Evolutionary conservation across 2,113 vertebrate genomes (phyloP).

Genomic region (Notechis scutatus): DNA sequence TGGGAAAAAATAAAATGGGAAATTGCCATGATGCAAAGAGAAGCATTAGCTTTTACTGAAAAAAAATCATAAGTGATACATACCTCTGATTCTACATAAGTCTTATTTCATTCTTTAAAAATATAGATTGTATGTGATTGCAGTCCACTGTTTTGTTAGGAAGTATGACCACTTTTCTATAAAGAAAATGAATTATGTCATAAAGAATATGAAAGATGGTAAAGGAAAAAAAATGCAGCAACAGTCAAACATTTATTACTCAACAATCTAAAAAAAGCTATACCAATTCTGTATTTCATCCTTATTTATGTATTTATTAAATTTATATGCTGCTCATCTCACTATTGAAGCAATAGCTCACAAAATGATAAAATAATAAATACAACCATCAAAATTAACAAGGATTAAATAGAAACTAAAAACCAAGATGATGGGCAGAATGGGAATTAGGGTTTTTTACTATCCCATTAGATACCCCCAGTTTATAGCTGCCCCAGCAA

Average conservation of each 20-base stretch:
- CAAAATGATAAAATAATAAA: neutral
- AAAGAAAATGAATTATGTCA: neutral
- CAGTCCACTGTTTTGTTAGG: neutral
- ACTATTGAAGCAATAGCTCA: neutral
- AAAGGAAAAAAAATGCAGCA: neutral
- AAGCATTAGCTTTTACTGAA: neutral
- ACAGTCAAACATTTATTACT: neutral
- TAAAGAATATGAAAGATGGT: neutral
- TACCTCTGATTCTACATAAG: neutral
- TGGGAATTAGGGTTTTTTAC: neutral
- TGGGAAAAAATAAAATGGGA: neutral
- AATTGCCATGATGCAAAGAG: neutral
- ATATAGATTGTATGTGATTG: neutral
- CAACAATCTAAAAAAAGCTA: neutral
- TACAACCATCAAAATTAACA: neutral
- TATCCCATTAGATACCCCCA: neutral
- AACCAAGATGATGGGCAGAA: neutral
- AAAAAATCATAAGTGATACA: neutral
- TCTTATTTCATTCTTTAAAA: neutral
- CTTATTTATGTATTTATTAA: neutral
- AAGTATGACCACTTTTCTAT: neutral
- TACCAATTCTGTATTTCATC: neutral
- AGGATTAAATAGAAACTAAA: neutral
- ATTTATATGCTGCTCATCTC: neutral
- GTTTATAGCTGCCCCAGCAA: neutral